Evolutionary conservation across 2,797 vertebrate genomes (phyloP).

Genomic region (Trachurus trachurus): DNA sequence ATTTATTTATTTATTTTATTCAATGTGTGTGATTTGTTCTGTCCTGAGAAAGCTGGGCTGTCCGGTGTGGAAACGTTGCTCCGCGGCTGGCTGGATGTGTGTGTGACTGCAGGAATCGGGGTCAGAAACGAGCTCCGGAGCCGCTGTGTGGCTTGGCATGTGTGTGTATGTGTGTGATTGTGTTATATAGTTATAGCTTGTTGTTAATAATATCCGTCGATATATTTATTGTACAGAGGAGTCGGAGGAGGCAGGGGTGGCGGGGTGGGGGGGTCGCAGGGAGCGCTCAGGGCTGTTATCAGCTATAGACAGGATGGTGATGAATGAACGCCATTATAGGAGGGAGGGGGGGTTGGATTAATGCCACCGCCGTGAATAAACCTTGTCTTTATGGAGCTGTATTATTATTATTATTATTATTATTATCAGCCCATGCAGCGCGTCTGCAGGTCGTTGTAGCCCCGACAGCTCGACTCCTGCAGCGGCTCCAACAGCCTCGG

Average conservation of each 20-base stretch:
- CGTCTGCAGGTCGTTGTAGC: constrained; percentile 41
- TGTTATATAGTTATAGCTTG: constrained; percentile 49
- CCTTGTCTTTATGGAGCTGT: constrained; percentile 51
- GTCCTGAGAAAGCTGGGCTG: constrained; percentile 68
- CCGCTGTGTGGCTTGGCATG: not conserved
- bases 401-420: too few relatives aligned
- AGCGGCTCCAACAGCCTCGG: constrained; percentile 23
- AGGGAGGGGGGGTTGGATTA: constrained; percentile 58
- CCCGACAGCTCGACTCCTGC: constrained; percentile 23
- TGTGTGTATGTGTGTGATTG: constrained; percentile 18
- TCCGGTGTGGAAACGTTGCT: constrained; percentile 68
- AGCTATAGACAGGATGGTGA: constrained; percentile 71
- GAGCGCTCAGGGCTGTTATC: constrained; percentile 60
- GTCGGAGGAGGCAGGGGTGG: not conserved
- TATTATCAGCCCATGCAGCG: constrained; percentile 23
- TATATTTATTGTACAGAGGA: constrained; percentile 31
- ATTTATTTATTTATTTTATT: too few relatives aligned
- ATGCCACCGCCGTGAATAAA: constrained; percentile 58
- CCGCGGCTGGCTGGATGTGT: constrained; percentile 37
- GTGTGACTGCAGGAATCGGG: constrained; percentile 56
- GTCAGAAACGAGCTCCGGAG: constrained; percentile 34
- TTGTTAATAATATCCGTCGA: constrained; percentile 61
- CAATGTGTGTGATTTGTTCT: constrained; percentile 13
- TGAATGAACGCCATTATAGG: constrained; percentile 78
- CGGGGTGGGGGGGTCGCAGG: constrained; percentile 24